Evolutionary conservation across 92 coral and sea anemone species (phyloP).

Genomic region (Actinernus sp.): DNA sequence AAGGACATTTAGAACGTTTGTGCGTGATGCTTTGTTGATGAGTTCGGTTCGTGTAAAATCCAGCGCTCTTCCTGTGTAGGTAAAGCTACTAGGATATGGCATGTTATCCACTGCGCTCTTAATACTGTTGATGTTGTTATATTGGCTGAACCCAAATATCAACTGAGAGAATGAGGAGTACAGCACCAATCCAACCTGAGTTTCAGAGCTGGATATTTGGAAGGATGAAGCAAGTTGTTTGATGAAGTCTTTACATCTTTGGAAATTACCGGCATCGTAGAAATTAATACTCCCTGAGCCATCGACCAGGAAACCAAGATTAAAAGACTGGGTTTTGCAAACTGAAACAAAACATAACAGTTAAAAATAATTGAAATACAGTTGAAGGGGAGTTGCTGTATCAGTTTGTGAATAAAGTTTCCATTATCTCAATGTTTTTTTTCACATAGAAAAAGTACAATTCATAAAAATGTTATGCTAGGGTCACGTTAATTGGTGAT

Average conservation of each 20-base stretch:
- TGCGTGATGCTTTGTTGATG: conserved; percentile 48
- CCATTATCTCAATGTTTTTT: too few relatives aligned
- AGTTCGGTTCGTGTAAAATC: conserved; percentile 6
- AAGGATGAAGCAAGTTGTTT: conserved; percentile 38
- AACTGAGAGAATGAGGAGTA: conserved; percentile 28
- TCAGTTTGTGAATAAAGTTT: too few relatives aligned
- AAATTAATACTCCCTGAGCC: conserved; percentile 83
- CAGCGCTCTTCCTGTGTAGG: conserved; percentile 63
- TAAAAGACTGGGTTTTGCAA: conserved; percentile 15
- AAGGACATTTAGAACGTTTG: conserved; percentile 22
- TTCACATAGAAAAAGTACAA: too few relatives aligned
- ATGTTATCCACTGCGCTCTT: conserved; percentile 35
- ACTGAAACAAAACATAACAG: background rate
- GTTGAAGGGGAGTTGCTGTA: too few relatives aligned
- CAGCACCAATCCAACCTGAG: conserved; percentile 62
- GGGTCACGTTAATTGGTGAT: background rate
- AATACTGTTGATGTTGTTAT: conserved; percentile 21
- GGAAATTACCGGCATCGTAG: conserved; percentile 62
- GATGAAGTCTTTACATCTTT: conserved; percentile 55
- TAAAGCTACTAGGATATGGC: conserved; percentile 31
- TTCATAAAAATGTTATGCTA: background rate
- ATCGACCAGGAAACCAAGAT: conserved; percentile 76
- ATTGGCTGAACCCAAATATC: conserved; percentile 45
- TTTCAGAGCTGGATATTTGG: conserved; percentile 30
- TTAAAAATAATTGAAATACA: too few relatives aligned